Evolutionary conservation across 2,797 vertebrate genomes (phyloP).

Genomic region (Cephalopachus bancanus): DNA sequence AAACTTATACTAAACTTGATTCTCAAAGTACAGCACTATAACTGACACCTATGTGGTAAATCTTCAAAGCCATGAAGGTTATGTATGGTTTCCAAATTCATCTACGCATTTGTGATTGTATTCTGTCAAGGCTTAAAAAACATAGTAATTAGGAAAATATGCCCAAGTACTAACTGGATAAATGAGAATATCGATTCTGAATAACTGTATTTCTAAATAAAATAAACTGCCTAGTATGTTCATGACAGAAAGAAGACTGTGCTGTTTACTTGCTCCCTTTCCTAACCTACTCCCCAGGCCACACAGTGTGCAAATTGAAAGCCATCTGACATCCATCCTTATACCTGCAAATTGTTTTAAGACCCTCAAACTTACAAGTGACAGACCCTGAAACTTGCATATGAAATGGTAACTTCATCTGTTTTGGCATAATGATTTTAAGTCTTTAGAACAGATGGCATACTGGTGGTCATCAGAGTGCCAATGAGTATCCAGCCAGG

Average conservation of each 20-base stretch:
- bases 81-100: conserved; percentile 13
- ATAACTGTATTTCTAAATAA: conserved; percentile 11
- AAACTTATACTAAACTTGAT: conserved; percentile 42
- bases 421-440: too few relatives aligned
- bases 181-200: background rate
- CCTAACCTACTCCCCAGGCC: background rate
- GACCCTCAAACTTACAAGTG: background rate
- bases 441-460: background rate
- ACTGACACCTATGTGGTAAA: background rate
- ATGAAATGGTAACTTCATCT: background rate
- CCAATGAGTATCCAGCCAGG: background rate
- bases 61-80: background rate
- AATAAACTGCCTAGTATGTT: background rate
- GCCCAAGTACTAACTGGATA: background rate
- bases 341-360: background rate
- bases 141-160: background rate
- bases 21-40: background rate
- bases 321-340: conserved; percentile 31
- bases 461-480: background rate
- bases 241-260: background rate
- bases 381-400: background rate
- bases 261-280: background rate
- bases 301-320: background rate
- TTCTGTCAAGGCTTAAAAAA: background rate
- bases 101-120: background rate